Evolutionary conservation across 1,140 invertebrate species (phyloP), one percentile per base, ranked within the genome.

Genomic region (Drosophila mauritiana): DNA sequence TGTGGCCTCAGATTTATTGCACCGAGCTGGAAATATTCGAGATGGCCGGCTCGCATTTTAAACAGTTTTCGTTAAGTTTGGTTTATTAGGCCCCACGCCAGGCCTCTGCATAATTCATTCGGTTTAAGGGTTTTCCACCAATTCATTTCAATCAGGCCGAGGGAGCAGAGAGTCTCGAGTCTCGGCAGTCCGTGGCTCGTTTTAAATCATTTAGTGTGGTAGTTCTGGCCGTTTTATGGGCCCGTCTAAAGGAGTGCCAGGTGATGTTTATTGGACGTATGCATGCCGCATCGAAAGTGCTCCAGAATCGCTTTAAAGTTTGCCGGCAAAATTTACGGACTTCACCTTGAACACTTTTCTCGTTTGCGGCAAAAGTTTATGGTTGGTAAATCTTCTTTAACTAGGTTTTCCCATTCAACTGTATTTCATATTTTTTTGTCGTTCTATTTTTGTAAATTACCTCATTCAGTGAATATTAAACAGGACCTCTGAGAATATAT

Each of bases 1-100:
- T 83, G 68, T 78, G 67, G 75, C 65, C 48, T 49, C 64, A 83
- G 83, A 88, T 88, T 88, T 90, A 90, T 89, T 84, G 80, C 85
- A 73, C 61, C 63, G 75, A 45, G 63, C 63, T 57, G 75, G 54
- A 36, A 49, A 52, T 52, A 52, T 52, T 52, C 31, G 49, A 52
- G 49, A 52, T 36, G 49, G 31, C 49, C 73, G 69, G 51, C 45
- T 54, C 72, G 85, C 79, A 89, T 89, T 89, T 89, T 90, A 89
- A 89, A 72, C 73, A 84, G 85, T 69, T 77, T 80, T 77, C 75
- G 58, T 64, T 72, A 72, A 68, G 73, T 83, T 89, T 74, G 82
- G 84, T 89, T 89, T 84, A 89, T 90, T 84, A 89, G 78, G 57
- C 77, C 57, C 27, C 49, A 37, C 40, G 34, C 42, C 40, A 37